Base-by-base conservation (phyloP, 2,113 vertebrate species). In the Cyanistes caeruleus region DNA sequence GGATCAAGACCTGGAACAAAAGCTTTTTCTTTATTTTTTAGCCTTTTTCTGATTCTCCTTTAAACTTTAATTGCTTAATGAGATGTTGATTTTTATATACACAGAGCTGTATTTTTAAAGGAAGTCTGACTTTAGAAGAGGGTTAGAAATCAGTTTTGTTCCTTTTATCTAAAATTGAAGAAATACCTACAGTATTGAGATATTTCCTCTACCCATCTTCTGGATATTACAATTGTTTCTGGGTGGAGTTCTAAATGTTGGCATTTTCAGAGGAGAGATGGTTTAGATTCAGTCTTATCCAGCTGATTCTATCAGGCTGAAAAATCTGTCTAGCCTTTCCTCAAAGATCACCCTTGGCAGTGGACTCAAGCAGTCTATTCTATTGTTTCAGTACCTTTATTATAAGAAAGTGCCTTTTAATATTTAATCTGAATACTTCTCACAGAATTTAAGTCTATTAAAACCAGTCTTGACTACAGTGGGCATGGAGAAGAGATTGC, bases 171-270 rank as follows among this genome's bases (percentile, higher is more conserved):
- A 87, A 87, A 78, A n/a, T 30, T 2, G 43, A 80, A 33, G 18
- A n/a, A 52, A 76, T 44, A 1, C 0, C 0, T 48, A 77, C 3
- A 30, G 56, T 77, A 48, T 7, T 7, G 15, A 89, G 28, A 37
- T 4, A 25, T 9, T 25, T 11, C 13, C 8, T 24, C 3, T 4
- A 6, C 1, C 7, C 19, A 56, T 2, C 4, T 49, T 20, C 33
- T 76, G n/a, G 4, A 23, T 49, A 43, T 59, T 59, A 48, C 20
- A 15, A 11, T 35, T 89, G 8, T 13, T 39, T 56, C 35, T 64
- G 31, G 12, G 23, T 62, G 12, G 5, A 70, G 48, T 41, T 77
- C 7, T 65, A 73, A 80, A 69, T 33, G 3, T 7, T 49, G 15
- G 9, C 5, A 69, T 75, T 87, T 89, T 75, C 52, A 78, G 7